Evolutionary conservation across 2,888 invertebrate genomes (phyloP).

Genomic region (Marasmarcha lunaedactyla): DNA sequence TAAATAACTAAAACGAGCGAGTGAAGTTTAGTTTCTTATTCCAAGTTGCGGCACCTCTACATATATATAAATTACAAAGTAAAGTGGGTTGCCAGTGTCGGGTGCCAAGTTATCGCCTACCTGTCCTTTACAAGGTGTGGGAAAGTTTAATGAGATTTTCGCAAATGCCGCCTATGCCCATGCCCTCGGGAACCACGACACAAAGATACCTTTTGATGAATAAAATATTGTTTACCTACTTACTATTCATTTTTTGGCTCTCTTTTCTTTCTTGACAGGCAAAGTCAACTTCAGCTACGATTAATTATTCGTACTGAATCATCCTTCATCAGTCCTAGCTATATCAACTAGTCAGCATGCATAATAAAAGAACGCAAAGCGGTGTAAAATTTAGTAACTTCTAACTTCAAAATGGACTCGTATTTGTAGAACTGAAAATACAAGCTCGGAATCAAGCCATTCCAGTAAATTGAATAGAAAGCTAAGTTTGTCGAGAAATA

Average conservation of each 20-base stretch:
- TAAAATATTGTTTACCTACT: not conserved
- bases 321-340: constrained; percentile 49
- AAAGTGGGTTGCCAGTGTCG: not conserved
- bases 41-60: too few relatives aligned
- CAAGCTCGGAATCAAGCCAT: constrained; percentile 64
- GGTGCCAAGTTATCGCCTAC: not conserved
- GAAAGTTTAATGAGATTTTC: constrained; percentile 1
- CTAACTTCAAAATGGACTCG: constrained; percentile 24
- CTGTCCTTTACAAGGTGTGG: constrained; percentile 1
- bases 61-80: too few relatives aligned
- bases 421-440: constrained; percentile 37
- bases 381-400: constrained; percentile 46
- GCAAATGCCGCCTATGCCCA: not conserved
- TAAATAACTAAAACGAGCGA: too few relatives aligned
- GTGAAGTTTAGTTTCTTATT: too few relatives aligned
- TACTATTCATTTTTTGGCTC: not conserved
- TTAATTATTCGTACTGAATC: constrained; percentile 11
- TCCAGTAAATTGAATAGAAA: constrained; percentile 39
- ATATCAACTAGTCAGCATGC: constrained; percentile 56
- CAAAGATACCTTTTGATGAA: not conserved
- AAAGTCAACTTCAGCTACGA: too few relatives aligned
- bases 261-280: not conserved
- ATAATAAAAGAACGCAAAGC: constrained; percentile 67
- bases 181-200: not conserved
- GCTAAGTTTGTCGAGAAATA: constrained; percentile 26